phyloP scores from a whole-genome alignment of 2,888 invertebrate genomes.

The Pogonocherus hispidulus region DNA sequence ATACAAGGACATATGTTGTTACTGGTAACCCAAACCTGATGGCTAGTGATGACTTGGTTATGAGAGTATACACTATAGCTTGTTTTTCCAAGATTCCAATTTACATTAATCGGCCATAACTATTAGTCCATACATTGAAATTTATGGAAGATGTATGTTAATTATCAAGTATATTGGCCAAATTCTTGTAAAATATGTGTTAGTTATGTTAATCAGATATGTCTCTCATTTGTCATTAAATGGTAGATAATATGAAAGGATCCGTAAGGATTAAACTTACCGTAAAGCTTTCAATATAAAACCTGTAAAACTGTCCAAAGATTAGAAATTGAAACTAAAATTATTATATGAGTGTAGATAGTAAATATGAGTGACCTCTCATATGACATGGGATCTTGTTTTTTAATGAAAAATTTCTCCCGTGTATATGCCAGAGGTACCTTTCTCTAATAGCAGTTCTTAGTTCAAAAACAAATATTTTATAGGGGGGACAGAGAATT shows the following conservation, averaged over 20 bases:
- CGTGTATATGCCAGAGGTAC: no score
- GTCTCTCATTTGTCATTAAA: slow-evolving; percentile 16
- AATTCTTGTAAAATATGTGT: slow-evolving; percentile 28
- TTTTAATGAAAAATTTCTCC: not conserved
- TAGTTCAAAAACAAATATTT: no score
- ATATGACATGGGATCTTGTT: not conserved
- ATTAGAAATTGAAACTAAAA: slow-evolving; percentile 22
- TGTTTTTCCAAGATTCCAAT: slow-evolving; percentile 9
- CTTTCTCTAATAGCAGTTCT: not conserved
- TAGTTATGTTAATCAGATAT: slow-evolving; percentile 25
- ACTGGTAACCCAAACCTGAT: no score
- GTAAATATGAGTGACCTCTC: not conserved
- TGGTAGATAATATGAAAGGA: slow-evolving; percentile 26
- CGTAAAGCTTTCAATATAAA: slow-evolving; percentile 8
- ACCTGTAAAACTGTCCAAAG: slow-evolving; percentile 27
- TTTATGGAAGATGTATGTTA: slow-evolving; percentile 27
- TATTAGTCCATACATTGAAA: slow-evolving; percentile 18
- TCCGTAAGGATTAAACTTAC: not conserved
- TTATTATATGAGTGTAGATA: slow-evolving; percentile 1
- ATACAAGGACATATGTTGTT: no score
- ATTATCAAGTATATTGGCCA: slow-evolving; percentile 26
- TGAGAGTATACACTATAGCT: no score
- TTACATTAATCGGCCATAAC: slow-evolving; percentile 29
- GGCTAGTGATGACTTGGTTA: no score
- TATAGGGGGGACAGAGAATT: no score